These are phyloP conservation scores for Helicoverpa zea DNA, from an alignment of 1,140 invertebrate species.

Conservation along the genomic window DNA sequence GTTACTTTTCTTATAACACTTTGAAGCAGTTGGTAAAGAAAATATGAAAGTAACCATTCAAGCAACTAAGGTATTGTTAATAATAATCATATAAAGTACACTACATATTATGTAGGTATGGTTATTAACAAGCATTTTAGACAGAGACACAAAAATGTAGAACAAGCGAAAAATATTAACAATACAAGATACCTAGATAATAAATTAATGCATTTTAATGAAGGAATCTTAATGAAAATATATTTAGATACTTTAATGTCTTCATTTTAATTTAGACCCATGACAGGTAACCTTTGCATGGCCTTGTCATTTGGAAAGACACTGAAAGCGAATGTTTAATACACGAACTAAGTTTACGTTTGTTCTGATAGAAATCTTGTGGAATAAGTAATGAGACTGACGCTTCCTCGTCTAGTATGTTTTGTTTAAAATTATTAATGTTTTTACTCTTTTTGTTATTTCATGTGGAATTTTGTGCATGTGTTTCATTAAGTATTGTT, in stretches of 20 bases:
- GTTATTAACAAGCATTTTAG: too few relatives aligned
- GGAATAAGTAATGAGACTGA: constrained; percentile 33
- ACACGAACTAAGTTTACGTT: constrained; percentile 29
- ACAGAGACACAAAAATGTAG: too few relatives aligned
- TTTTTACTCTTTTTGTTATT: constrained; percentile 30
- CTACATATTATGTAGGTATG: too few relatives aligned
- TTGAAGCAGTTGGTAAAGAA: too few relatives aligned
- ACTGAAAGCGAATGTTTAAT: constrained; percentile 35
- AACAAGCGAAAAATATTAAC: background rate
- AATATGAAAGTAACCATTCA: too few relatives aligned
- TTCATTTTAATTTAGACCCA: constrained; percentile 3
- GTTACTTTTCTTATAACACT: too few relatives aligned
- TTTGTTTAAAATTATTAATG: constrained; percentile 24
- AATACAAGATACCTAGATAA: background rate
- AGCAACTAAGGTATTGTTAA: too few relatives aligned
- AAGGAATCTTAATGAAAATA: background rate
- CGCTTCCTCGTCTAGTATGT: constrained; percentile 39
- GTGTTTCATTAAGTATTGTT: constrained; percentile 29
- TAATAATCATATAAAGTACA: too few relatives aligned
- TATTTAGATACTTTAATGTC: background rate
- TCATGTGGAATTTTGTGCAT: constrained; percentile 22
- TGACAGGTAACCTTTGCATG: constrained; percentile 23
- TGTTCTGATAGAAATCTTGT: constrained; percentile 31
- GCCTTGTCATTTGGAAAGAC: constrained; percentile 45
- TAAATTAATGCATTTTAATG: background rate